Base-by-base conservation (phyloP, 2,797 vertebrate species). In the Sebastes iracundus region DNA sequence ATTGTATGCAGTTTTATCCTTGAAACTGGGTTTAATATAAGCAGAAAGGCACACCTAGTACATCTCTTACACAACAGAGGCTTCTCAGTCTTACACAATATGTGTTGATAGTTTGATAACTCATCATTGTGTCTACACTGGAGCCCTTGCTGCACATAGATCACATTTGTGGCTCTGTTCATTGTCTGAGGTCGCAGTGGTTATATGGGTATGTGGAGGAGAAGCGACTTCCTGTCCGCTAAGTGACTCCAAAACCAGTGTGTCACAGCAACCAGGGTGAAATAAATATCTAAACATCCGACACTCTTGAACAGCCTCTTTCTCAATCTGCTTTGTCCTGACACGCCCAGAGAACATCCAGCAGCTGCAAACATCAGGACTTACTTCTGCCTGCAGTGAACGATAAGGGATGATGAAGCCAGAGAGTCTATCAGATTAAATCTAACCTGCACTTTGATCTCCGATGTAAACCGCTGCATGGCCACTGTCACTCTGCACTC, bases 101-200 rank as follows among this genome's bases (percentile, higher is more conserved):
- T 73, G 87, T 73, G 87, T 53, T 83, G 78, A 86, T 63, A 27
- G 49, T 78, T 74, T 85, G 75, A 88, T 74, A 76, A 70, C 70
- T 83, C 6, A 4, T 67, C 25, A 32, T 28, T 63, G 53, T 72
- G 66, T 80, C 52, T 14, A 28, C 22, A 20, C 46, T 81, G 72
- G 63, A 85, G 81, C 53, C 73, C 10, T 10, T 4, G 20, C 75
- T 59, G 76, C 35, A 49, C 30, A 35, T 46, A 49, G 46, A 82
- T 87, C 33, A 55, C 53, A 66, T 33, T 77, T n/a, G 35, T 13
- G 77, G 66, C 70, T 76, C 71, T 84, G 74, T 73, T 81, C 16
- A 73, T 80, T 87, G 77, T 88, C 66, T 82, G 66, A 60, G 62
- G 46, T 75, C 60, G 33, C 30, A 16, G 62, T 20, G 58, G 81